phyloP scores from a whole-genome alignment of 2,113 vertebrate species.

The Scartelaos histophorus region DNA sequence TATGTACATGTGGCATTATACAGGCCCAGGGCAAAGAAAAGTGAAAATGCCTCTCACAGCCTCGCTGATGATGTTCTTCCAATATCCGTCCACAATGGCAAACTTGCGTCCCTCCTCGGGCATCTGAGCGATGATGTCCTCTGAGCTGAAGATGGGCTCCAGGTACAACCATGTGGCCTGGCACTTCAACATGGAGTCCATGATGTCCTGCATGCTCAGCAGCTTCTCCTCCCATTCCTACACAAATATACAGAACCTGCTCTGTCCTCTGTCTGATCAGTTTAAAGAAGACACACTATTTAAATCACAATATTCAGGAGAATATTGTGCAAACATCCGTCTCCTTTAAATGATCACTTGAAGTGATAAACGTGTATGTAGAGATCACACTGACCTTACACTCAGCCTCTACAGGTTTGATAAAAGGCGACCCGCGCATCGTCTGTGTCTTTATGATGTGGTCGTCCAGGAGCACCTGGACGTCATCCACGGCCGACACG shows the following conservation, averaged over 20 bases:
- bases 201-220: constrained; percentile 84
- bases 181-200: constrained; percentile 89
- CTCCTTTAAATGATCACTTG: too few relatives aligned
- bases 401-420: constrained; percentile 81
- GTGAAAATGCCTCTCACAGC: constrained; percentile 78
- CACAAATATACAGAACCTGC: not conserved
- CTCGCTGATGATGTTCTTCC: constrained; percentile 70
- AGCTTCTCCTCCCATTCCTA: constrained; percentile 84
- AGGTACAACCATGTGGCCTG: constrained; percentile 88
- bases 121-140: constrained; percentile 89
- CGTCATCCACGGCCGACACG: constrained; percentile 84
- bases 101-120: constrained; percentile 85
- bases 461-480: constrained; percentile 88
- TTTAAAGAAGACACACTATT: too few relatives aligned
- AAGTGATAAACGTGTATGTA: too few relatives aligned
- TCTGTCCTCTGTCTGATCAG: too few relatives aligned
- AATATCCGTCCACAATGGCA: constrained; percentile 81
- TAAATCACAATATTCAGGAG: too few relatives aligned
- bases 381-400: constrained; percentile 40
- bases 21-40: not conserved
- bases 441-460: constrained; percentile 89
- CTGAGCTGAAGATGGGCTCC: constrained; percentile 89
- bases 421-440: constrained; percentile 86
- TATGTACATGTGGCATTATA: not conserved
- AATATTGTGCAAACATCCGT: too few relatives aligned